These are phyloP conservation scores for Eristalis pertinax DNA, from an alignment of 2,888 invertebrate genomes.

Conservation along the genomic window DNA sequence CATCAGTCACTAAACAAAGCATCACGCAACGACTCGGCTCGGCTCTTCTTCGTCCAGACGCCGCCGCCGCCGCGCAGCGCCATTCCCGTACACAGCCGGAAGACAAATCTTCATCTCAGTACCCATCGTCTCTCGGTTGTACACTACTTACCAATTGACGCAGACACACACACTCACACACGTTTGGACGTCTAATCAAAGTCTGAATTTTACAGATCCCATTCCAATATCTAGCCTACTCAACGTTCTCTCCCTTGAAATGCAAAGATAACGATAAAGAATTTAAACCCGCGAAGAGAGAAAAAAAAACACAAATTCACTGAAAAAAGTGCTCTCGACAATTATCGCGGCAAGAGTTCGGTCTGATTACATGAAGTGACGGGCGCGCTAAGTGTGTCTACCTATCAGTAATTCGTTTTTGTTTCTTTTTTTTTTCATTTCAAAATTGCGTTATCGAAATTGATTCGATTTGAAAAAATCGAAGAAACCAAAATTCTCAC, in stretches of 20 bases:
- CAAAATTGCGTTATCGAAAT: slow-evolving; percentile 5
- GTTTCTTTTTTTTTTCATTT: no score
- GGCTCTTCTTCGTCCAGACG: background rate
- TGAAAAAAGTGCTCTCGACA: background rate
- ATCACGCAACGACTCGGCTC: slow-evolving; percentile 35
- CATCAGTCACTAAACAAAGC: slow-evolving; percentile 36
- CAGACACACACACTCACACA: background rate
- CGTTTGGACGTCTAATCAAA: slow-evolving; percentile 6
- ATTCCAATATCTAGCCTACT: slow-evolving; percentile 5
- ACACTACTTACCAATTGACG: slow-evolving; percentile 49
- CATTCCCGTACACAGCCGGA: background rate
- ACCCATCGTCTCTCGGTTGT: slow-evolving; percentile 14
- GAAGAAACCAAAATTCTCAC: background rate
- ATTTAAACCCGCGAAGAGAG: slow-evolving; percentile 1
- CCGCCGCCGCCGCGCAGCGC: no score
- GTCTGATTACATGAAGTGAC: slow-evolving; percentile 20
- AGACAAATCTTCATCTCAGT: background rate
- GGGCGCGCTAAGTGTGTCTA: slow-evolving; percentile 6
- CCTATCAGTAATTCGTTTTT: background rate
- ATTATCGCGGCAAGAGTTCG: slow-evolving; percentile 19
- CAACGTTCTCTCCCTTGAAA: slow-evolving; percentile 5
- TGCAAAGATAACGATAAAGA: slow-evolving; percentile 33
- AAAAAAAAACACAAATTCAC: background rate
- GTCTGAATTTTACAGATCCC: slow-evolving; percentile 29
- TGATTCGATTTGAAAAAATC: background rate